These are phyloP conservation scores for Spea multiplicata DNA, from an alignment of 2,113 vertebrate species.

Conservation along the genomic window DNA sequence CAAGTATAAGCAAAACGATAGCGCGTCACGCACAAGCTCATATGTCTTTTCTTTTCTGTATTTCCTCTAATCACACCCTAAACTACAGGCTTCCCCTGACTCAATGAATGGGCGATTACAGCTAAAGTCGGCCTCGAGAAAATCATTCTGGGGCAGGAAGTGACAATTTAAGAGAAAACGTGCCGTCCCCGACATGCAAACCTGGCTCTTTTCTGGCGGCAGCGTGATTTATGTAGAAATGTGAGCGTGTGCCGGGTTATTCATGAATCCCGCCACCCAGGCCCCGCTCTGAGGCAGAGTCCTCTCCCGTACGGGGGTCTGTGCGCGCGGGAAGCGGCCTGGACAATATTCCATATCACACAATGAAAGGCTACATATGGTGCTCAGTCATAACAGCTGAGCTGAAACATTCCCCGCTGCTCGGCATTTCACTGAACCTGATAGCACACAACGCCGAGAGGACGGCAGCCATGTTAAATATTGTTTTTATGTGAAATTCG, in stretches of 20 bases:
- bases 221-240: slow-evolving; percentile 56
- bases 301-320: slow-evolving; percentile 63
- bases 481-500: slow-evolving; percentile 55
- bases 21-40: too few species aligned
- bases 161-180: neutral
- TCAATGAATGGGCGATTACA: neutral
- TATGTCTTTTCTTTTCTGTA: too few species aligned
- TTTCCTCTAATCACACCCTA: too few species aligned
- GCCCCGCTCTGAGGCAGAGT: slow-evolving; percentile 60
- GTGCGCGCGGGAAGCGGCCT: slow-evolving; percentile 64
- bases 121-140: neutral
- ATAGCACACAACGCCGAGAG: slow-evolving; percentile 55
- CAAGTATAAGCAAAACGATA: too few species aligned
- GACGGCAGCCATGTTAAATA: slow-evolving; percentile 28
- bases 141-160: neutral
- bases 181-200: slow-evolving; percentile 48
- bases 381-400: slow-evolving; percentile 68
- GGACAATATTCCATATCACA: slow-evolving; percentile 64
- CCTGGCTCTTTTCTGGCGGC: slow-evolving; percentile 56
- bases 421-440: slow-evolving; percentile 66
- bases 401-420: slow-evolving; percentile 58
- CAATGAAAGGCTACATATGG: slow-evolving; percentile 72
- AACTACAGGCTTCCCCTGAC: too few species aligned
- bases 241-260: slow-evolving; percentile 59
- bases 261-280: slow-evolving; percentile 56